Conservation (phyloP, 2,797 vertebrate genomes). For the Macroramphosus scolopax region DNA sequence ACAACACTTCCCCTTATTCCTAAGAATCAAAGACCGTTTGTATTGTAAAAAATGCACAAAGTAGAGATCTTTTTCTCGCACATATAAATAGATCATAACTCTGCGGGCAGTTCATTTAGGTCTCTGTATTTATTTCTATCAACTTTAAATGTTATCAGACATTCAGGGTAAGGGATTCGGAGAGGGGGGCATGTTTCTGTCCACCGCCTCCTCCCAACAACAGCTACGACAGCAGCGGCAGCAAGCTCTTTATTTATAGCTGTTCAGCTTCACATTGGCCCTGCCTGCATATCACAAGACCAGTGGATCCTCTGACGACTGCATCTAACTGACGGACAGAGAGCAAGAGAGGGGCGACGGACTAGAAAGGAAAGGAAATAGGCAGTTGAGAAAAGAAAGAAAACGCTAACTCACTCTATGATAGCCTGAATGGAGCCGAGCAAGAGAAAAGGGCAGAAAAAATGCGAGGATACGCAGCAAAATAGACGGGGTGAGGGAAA, state of each 20-base stretch:
- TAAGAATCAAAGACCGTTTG: not conserved
- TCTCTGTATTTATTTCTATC: conserved; percentile 4
- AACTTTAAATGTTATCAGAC: conserved; percentile 8
- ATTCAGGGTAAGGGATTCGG: conserved; percentile 8
- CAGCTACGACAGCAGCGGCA: conserved; percentile 41
- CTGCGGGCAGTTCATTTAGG: not conserved
- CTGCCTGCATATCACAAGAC: conserved; percentile 76
- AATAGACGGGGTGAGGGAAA: too few species aligned
- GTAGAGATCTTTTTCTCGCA: not conserved
- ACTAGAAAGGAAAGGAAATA: conserved; percentile 10
- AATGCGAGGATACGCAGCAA: not conserved
- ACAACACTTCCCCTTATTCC: conserved; percentile 35
- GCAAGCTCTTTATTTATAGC: conserved; percentile 76
- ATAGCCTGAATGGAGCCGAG: not conserved
- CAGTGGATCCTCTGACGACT: conserved; percentile 67
- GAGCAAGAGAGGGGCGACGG: conserved; percentile 34
- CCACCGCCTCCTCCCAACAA: conserved; percentile 26
- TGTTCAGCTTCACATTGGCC: conserved; percentile 53
- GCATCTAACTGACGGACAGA: conserved; percentile 55
- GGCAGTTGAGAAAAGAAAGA: conserved; percentile 6
- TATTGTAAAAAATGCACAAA: conserved; percentile 3
- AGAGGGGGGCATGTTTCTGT: conserved; percentile 10
- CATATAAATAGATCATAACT: not conserved
- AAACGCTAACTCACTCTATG: not conserved
- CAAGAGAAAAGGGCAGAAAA: not conserved